A percentile compares a stretch with the other conserved stretches of the same genome.
These are phyloP conservation scores for Macrosteles quadrilineatus DNA, from an alignment of 1,140 invertebrate genomes.

Conservation along the genomic window DNA sequence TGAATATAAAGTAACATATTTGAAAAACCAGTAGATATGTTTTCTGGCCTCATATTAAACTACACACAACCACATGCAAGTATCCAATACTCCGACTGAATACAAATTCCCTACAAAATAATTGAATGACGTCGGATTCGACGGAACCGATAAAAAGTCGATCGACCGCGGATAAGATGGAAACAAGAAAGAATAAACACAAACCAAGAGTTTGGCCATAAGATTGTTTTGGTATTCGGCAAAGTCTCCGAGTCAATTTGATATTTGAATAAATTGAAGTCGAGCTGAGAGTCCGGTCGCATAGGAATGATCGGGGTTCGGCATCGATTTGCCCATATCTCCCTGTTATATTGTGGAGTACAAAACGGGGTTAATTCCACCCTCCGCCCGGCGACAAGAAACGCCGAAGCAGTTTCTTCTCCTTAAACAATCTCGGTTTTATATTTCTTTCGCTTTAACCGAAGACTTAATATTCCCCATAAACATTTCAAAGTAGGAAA, in stretches of 20 bases:
- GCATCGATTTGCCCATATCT: neutral
- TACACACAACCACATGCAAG: too few relatives aligned
- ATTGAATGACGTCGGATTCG: neutral
- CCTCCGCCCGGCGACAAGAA: neutral
- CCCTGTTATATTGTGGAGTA: neutral
- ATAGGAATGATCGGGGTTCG: constrained; percentile 6
- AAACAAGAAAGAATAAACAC: neutral
- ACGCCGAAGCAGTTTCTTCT: neutral
- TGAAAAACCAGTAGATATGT: too few relatives aligned
- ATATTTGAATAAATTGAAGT: constrained; percentile 13
- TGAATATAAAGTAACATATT: too few relatives aligned
- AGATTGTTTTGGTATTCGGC: constrained; percentile 12
- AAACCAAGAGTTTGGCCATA: neutral
- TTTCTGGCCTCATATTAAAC: too few relatives aligned
- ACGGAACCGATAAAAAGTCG: neutral
- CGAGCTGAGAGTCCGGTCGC: neutral
- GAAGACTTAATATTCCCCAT: neutral
- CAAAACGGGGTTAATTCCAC: constrained; percentile 13
- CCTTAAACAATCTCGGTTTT: constrained; percentile 14
- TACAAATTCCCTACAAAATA: too few relatives aligned
- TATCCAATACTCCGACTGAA: too few relatives aligned
- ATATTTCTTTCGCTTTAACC: constrained; percentile 9
- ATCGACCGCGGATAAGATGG: neutral
- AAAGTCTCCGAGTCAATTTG: constrained; percentile 5
- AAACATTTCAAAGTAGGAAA: constrained; percentile 12